Conservation (phyloP, 2,797 vertebrate genomes). For the Lepilemur septentrionalis region DNA sequence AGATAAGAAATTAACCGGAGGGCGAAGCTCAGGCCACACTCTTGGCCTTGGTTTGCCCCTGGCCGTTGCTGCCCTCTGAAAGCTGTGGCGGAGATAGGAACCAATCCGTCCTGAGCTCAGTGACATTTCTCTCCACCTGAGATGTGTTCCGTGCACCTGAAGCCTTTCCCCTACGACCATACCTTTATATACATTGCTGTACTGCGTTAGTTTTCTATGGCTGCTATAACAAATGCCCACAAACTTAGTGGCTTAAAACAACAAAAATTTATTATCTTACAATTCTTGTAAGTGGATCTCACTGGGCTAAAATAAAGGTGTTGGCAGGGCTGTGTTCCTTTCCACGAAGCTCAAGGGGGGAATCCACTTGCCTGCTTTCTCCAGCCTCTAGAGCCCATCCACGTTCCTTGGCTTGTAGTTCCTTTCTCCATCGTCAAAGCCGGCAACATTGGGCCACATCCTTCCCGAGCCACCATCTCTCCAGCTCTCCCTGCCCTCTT, state of each 20-base stretch:
- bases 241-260: not conserved
- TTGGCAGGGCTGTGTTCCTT: not conserved
- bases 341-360: not conserved
- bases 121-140: not conserved
- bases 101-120: not conserved
- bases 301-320: not conserved
- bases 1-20: not conserved
- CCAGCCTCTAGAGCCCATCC: not conserved
- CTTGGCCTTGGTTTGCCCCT: not conserved
- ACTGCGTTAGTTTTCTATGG: not conserved
- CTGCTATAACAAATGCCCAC: not conserved
- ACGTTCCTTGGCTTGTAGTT: not conserved
- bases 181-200: not conserved
- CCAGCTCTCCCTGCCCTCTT: not conserved
- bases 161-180: not conserved
- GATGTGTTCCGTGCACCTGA: not conserved
- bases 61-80: not conserved
- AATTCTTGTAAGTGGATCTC: not conserved
- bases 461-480: not conserved
- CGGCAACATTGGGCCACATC: not conserved
- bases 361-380: not conserved
- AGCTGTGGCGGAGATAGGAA: not conserved
- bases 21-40: not conserved
- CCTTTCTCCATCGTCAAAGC: not conserved
- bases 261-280: not conserved